Conservation (phyloP, 2,113 vertebrate genomes). For the Cynopterus brachyotis region DNA sequence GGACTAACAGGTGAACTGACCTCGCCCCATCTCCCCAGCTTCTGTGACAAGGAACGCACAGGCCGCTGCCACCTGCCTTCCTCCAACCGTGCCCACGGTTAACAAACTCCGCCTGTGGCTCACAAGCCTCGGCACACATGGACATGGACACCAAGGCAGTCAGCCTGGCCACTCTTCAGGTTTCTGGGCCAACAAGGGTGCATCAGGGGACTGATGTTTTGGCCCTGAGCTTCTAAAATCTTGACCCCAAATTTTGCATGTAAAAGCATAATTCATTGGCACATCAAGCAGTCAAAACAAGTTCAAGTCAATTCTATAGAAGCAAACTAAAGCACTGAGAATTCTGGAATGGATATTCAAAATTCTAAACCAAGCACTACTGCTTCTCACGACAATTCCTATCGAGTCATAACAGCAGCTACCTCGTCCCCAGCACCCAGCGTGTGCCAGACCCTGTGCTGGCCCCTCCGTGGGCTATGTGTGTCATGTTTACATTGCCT, state of each 20-base stretch:
- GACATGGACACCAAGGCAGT: too few relatives aligned
- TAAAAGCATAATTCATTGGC: slow-evolving; percentile 5
- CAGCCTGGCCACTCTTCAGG: too few relatives aligned
- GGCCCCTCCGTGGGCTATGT: too few relatives aligned
- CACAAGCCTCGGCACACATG: too few relatives aligned
- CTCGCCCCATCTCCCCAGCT: too few relatives aligned
- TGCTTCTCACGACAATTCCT: neutral
- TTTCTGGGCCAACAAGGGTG: too few relatives aligned
- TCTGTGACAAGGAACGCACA: too few relatives aligned
- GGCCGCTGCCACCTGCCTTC: too few relatives aligned
- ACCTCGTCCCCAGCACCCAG: neutral
- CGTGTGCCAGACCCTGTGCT: neutral
- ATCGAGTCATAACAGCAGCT: neutral
- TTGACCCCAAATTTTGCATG: neutral
- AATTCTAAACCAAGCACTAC: neutral
- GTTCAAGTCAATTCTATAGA: slow-evolving; percentile 9
- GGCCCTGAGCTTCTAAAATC: neutral
- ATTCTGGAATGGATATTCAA: neutral
- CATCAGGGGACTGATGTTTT: neutral
- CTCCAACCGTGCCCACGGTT: too few relatives aligned
- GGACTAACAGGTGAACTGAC: too few relatives aligned
- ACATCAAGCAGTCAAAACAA: neutral
- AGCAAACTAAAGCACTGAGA: neutral
- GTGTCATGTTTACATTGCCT: neutral
- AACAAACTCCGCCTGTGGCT: too few relatives aligned